These are phyloP conservation scores for Lithobates sylvaticus DNA, from an alignment of 2,797 vertebrate species.

Conservation along the genomic window DNA sequence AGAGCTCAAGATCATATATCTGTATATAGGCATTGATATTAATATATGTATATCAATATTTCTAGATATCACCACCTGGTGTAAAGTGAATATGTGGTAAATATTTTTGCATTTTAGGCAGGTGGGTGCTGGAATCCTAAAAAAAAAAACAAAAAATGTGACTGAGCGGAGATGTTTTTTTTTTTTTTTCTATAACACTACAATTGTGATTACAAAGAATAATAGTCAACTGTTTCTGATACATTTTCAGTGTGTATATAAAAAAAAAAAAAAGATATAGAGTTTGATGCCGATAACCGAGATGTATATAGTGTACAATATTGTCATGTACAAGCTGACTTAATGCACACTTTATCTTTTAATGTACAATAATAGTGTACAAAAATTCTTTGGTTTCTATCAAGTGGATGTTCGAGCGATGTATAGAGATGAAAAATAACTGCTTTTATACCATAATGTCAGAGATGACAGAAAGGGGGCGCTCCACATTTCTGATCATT, in stretches of 20 bases:
- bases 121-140: constrained; percentile 66
- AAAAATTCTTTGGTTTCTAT: constrained; percentile 98
- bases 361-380: constrained; percentile 97
- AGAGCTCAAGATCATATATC: constrained; percentile 79
- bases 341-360: constrained; percentile 99
- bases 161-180: constrained; percentile 76
- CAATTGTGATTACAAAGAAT: constrained; percentile 81
- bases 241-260: constrained; percentile 98
- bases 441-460: constrained; percentile 93
- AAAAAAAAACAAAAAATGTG: constrained; percentile 86
- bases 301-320: constrained; percentile 99
- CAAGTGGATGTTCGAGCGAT: constrained; percentile 88
- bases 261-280: constrained; percentile 78
- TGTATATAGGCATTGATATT: constrained; percentile 74
- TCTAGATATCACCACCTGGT: constrained; percentile 79
- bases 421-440: constrained; percentile 90
- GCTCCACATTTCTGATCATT: constrained; percentile 73
- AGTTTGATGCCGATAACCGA: constrained; percentile 95
- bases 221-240: constrained; percentile 99
- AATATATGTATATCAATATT: constrained; percentile 68
- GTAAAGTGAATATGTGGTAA: constrained; percentile 83
- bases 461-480: constrained; percentile 84
- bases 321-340: constrained; percentile 98
- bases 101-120: constrained; percentile 77
- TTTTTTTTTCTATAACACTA: constrained; percentile 90